Evolutionary conservation across 2,888 invertebrate species (phyloP).

Genomic region (Calliscelio sp.): DNA sequence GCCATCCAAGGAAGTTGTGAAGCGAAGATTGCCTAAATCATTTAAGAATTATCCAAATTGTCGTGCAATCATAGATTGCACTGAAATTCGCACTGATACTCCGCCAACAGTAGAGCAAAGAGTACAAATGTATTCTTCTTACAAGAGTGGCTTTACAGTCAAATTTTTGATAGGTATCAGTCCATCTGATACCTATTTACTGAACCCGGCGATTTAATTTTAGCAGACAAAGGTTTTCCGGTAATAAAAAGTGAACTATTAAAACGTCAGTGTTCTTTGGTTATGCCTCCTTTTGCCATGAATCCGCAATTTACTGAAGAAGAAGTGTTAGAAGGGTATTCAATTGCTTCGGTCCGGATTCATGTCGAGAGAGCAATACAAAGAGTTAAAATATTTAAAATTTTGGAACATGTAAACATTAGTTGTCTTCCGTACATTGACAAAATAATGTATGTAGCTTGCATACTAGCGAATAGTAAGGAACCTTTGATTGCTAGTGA

Average conservation of each 20-base stretch:
- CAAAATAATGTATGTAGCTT: not conserved
- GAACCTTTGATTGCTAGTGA: not conserved
- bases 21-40: constrained; percentile 35
- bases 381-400: not conserved
- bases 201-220: constrained; percentile 19
- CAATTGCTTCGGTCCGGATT: constrained; percentile 69
- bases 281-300: constrained; percentile 72
- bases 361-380: constrained; percentile 43
- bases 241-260: constrained; percentile 18
- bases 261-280: constrained; percentile 65
- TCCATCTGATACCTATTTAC: constrained; percentile 73
- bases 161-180: constrained; percentile 73
- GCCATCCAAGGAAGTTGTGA: constrained; percentile 51
- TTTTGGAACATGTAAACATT: not conserved
- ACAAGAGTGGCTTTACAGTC: constrained; percentile 61
- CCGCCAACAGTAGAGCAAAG: constrained; percentile 66
- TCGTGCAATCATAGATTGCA: constrained; percentile 45
- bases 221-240: constrained; percentile 21
- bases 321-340: constrained; percentile 71
- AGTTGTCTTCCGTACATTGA: not conserved
- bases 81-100: constrained; percentile 58
- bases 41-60: constrained; percentile 29
- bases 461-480: not conserved
- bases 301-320: constrained; percentile 55
- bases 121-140: constrained; percentile 68